Evolutionary conservation across 2,113 vertebrate species (phyloP), one percentile per base, ranked within the genome.

Genomic region (Eulacestoma nigropectus): DNA sequence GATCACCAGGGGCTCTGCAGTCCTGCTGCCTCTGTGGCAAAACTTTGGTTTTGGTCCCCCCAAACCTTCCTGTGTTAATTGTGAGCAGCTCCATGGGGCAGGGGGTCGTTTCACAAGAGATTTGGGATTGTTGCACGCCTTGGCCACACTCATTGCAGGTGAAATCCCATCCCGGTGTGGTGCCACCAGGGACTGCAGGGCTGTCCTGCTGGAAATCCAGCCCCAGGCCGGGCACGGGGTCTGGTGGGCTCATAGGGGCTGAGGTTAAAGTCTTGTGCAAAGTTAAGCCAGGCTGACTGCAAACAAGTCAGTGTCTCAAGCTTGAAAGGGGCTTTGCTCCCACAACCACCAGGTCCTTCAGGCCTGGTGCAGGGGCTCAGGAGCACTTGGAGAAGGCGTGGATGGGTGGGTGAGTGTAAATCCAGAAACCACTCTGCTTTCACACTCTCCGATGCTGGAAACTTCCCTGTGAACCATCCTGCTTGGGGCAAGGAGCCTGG

Each of bases 131-230:
- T 37, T 2, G 2, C 41, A 25, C 10, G 20, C 16, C 53, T 81
- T 44, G 35, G n/a, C 22, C 25, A 8, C 1, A 0, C 35, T 64
- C 1, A 0, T 35, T 59, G 4, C 1, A 1, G 82, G 14, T 47
- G 65, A 50, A 53, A 29, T 41, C 11, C 17, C n/a, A 55, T 26
- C 29, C 23, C 0, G 0, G 6, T 39, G 19, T 2, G 1, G 44
- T 87, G 73, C 68, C 33, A 27, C 20, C 35, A 14, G 46, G 59
- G 73, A 1, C 44, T 7, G 12, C 1, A 1, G 65, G 78, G 16
- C 2, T 56, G n/a, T 42, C 39, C 14, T n/a, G 37, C 18, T 76
- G 82, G 37, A 44, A 89, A 37, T 23, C 26, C 82, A 90, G 39
- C 47, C 20, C 55, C 4, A 13, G 21, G 50, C 46, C 7, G 3